These are phyloP conservation scores for Malachius bipustulatus DNA, from an alignment of 2,888 invertebrate genomes.

Conservation along the genomic window DNA sequence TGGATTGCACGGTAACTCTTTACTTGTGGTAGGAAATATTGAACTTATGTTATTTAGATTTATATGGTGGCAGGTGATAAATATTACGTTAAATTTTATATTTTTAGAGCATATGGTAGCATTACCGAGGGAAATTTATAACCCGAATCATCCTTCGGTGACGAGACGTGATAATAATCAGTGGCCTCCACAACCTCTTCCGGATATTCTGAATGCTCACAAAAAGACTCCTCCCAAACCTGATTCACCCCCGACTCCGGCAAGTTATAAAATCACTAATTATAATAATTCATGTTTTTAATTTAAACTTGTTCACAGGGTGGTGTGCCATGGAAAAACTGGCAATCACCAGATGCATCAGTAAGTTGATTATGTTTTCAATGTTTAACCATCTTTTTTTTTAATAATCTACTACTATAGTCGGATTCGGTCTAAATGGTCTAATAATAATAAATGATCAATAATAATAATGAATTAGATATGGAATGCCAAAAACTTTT, in stretches of 20 bases:
- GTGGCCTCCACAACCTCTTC: conserved; percentile 25
- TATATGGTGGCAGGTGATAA: too few relatives aligned
- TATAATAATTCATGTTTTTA: too few relatives aligned
- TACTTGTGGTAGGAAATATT: too few relatives aligned
- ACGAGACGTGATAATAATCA: conserved; percentile 12
- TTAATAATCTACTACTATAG: too few relatives aligned
- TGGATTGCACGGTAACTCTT: too few relatives aligned
- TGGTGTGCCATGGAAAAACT: conserved; percentile 17
- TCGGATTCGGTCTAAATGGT: too few relatives aligned
- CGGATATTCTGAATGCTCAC: conserved; percentile 16
- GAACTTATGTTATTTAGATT: too few relatives aligned
- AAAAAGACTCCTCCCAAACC: conserved; percentile 36
- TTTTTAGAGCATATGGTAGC: conserved; percentile 28
- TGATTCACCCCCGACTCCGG: conserved; percentile 38
- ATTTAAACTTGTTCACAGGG: conserved; percentile 21
- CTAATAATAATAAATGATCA: too few relatives aligned
- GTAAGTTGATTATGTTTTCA: conserved; percentile 4
- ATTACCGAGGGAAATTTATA: conserved; percentile 23
- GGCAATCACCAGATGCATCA: conserved; percentile 7
- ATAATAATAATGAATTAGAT: too few relatives aligned
- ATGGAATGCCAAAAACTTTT: too few relatives aligned
- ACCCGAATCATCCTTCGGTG: conserved; percentile 12
- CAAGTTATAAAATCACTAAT: too few relatives aligned
- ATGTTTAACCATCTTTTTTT: conserved; percentile 5
- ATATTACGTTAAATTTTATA: too few relatives aligned